Conservation (phyloP, 37 sponge, comb jelly and placozoan species). For the Cladorhizidae sp. region DNA sequence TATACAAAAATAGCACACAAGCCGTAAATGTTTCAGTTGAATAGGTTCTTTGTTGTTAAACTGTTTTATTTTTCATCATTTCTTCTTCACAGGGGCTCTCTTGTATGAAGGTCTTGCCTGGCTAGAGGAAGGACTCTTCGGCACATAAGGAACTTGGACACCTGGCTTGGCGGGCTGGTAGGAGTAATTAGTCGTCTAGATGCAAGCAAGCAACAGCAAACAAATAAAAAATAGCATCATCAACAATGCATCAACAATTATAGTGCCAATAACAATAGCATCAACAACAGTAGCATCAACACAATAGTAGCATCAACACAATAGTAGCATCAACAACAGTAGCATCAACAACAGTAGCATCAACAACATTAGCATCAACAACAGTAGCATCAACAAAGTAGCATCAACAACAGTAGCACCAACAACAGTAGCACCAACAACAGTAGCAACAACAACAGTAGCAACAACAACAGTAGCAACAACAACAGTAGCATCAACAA, state of each 20-base stretch:
- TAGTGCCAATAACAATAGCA: not conserved
- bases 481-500: too few relatives aligned
- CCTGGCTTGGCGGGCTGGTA: constrained; percentile 37
- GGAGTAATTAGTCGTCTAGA: not conserved
- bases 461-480: too few relatives aligned
- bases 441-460: too few relatives aligned
- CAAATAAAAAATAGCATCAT: not conserved
- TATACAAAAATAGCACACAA: too few relatives aligned
- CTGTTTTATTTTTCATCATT: not conserved
- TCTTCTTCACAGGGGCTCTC: not conserved
- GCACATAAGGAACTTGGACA: constrained; percentile 11
- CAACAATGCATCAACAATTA: not conserved
- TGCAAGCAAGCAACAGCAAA: not conserved
- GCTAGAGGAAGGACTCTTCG: not conserved
- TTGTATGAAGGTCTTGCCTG: not conserved
- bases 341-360: too few relatives aligned
- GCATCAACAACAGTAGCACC: too few relatives aligned
- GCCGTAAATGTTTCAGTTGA: too few relatives aligned
- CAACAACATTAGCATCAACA: too few relatives aligned
- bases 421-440: too few relatives aligned
- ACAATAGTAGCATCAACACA: not conserved
- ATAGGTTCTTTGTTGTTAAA: not conserved
- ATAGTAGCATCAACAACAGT: too few relatives aligned
- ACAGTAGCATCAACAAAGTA: too few relatives aligned
- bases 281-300: not conserved